A percentile compares a stretch with the other conserved stretches of the same genome.
Evolutionary conservation across 2,888 invertebrate species (phyloP).

Genomic region (Halocaridina rubra): DNA sequence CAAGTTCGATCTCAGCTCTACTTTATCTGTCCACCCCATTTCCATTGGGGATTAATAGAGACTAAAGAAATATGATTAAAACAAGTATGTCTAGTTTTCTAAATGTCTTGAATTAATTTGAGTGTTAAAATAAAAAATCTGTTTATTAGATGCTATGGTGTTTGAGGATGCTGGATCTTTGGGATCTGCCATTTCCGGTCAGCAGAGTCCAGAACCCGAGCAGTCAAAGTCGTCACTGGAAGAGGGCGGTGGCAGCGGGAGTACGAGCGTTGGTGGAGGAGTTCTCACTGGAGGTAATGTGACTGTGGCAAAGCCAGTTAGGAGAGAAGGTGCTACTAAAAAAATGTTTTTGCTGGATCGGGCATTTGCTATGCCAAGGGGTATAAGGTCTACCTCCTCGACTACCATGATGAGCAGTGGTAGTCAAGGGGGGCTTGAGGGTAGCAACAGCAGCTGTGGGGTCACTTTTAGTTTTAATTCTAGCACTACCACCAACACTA

Average conservation of each 20-base stretch:
- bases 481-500: background rate
- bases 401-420: constrained; percentile 20
- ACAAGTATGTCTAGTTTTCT: too few species aligned
- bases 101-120: background rate
- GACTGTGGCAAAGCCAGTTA: constrained; percentile 42
- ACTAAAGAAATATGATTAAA: too few species aligned
- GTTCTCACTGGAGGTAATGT: constrained; percentile 49
- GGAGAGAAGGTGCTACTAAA: constrained; percentile 41
- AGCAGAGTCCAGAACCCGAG: constrained; percentile 61
- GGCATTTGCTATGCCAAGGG: constrained; percentile 55
- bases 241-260: constrained; percentile 41
- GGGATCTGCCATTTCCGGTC: constrained; percentile 60
- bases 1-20: too few species aligned
- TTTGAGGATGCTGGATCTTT: constrained; percentile 60
- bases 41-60: too few species aligned
- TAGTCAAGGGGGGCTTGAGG: constrained; percentile 27
- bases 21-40: too few species aligned
- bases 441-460: background rate
- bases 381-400: constrained; percentile 34
- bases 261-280: constrained; percentile 12
- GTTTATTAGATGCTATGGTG: constrained; percentile 52
- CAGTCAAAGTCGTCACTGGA: constrained; percentile 55
- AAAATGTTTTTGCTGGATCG: constrained; percentile 44
- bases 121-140: background rate
- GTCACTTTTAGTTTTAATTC: constrained; percentile 27